Base-by-base conservation (phyloP, 2,888 invertebrate genomes). In the Lymantria dispar region DNA sequence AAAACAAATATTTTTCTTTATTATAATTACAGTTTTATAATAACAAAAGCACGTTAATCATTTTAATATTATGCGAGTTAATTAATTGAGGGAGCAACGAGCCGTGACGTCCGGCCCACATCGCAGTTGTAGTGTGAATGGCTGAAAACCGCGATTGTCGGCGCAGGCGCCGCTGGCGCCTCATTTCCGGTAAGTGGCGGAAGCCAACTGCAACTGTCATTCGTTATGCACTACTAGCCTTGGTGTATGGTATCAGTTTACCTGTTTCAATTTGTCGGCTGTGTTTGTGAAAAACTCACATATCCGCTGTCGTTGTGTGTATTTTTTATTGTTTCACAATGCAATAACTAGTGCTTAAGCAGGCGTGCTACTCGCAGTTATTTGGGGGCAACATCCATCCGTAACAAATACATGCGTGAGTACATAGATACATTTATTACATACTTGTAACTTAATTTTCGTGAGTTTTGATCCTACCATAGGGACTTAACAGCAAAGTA, bases 201-300 rank as follows among this genome's bases (percentile, higher is more conserved):
- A 89, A 87, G 86, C 74, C 75, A 76, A 78, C 77, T 85, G 86
- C 87, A 86, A 85, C 83, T 80, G 84, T 76, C 78, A 72, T 72
- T 79, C 74, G 84, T 80, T 78, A 83, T 78, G 83, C 80, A 78
- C 83, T 82, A 83, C 74, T 76, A 74, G 76, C 74, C 71, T 68
- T 71, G 76, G 75, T 78, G 76, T 77, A 69, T 76, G 64, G 65
- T 78, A 77, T 80, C 78, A 69, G 52, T 62, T 81, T 82, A 78
- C 78, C 65, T 70, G 66, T 66, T 66, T 65, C 62, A 69, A 72
- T 75, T 74, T 42, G n/a, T n/a, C 3, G 10, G 31, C 22, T 22
- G 5, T 15, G 22, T 7, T 22, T 47, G 13, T 29, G 40, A 38
- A n/a, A n/a, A 13, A 11, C 12, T 38, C 13, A n/a, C n/a, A 10